Conservation (phyloP, 2,888 invertebrate genomes). For the Lochmaea capreae region DNA sequence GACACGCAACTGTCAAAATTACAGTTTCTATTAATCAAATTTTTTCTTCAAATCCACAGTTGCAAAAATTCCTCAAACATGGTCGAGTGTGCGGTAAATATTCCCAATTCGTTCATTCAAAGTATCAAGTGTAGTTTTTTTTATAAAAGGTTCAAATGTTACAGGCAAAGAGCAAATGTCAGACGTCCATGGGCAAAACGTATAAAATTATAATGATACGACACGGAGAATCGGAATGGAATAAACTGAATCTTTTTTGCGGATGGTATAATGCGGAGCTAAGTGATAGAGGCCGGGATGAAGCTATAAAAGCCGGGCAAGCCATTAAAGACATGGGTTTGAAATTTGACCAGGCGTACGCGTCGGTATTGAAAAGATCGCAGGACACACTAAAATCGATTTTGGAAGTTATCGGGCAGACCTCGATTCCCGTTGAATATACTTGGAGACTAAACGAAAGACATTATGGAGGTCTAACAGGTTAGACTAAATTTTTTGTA, state of each 20-base stretch:
- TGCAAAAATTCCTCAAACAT: neutral
- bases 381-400: conserved; percentile 79
- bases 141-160: neutral
- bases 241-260: conserved; percentile 71
- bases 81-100: neutral
- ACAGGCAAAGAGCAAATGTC: conserved; percentile 26
- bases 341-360: conserved; percentile 83
- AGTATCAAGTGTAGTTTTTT: neutral
- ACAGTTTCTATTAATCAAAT: neutral
- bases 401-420: conserved; percentile 74
- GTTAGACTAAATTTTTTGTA: conserved; percentile 56
- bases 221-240: conserved; percentile 74
- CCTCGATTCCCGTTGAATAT: conserved; percentile 75
- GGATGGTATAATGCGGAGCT: conserved; percentile 72
- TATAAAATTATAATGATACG: conserved; percentile 66
- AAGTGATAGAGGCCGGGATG: conserved; percentile 73
- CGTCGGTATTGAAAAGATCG: conserved; percentile 83
- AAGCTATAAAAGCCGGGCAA: conserved; percentile 79
- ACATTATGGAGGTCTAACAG: conserved; percentile 89
- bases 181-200: conserved; percentile 30
- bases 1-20: neutral
- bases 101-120: neutral
- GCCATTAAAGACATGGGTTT: conserved; percentile 77
- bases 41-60: neutral
- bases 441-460: conserved; percentile 90